These are phyloP conservation scores for Lepidocolaptes lacrymiger DNA, from an alignment of 2,797 vertebrate genomes.

Conservation along the genomic window DNA sequence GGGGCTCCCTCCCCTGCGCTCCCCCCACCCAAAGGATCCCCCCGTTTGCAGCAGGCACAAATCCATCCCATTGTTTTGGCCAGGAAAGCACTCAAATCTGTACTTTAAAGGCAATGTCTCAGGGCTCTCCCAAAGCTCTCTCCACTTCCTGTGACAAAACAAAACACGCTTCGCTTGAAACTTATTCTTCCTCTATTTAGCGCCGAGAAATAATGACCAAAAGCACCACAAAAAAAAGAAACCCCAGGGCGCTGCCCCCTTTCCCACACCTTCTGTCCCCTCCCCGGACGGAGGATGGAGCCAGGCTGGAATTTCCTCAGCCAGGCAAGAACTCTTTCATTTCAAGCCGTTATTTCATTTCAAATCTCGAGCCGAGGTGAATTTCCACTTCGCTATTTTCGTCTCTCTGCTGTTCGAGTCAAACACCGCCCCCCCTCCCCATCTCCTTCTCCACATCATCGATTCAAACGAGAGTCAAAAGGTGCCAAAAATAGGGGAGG, in stretches of 20 bases:
- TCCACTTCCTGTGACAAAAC: slow-evolving; percentile 65
- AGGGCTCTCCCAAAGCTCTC: slow-evolving; percentile 47
- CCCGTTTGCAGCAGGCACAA: rapidly evolving
- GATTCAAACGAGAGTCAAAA: neutral
- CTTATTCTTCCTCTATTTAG: slow-evolving; percentile 56
- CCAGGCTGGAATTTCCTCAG: neutral
- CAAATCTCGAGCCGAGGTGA: neutral
- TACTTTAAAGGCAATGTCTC: neutral
- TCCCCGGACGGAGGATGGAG: neutral
- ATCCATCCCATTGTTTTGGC: rapidly evolving
- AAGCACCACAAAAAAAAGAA: neutral
- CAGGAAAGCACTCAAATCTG: neutral
- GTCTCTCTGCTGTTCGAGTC: neutral
- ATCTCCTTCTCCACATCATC: neutral
- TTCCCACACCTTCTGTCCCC: neutral
- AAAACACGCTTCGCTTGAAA: slow-evolving; percentile 21
- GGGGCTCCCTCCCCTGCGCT: rapidly evolving
- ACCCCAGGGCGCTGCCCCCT: neutral
- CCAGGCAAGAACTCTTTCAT: neutral
- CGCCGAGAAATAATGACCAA: neutral
- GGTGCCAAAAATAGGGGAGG: neutral
- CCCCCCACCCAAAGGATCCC: rapidly evolving
- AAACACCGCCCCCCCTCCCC: neutral
- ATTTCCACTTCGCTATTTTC: slow-evolving; percentile 6
- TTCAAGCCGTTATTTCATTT: neutral